Percentiles rank a stretch among this genome's conserved stretches.
phyloP scores from a whole-genome alignment of 2,113 vertebrate genomes.

The Lutjanus erythropterus region DNA sequence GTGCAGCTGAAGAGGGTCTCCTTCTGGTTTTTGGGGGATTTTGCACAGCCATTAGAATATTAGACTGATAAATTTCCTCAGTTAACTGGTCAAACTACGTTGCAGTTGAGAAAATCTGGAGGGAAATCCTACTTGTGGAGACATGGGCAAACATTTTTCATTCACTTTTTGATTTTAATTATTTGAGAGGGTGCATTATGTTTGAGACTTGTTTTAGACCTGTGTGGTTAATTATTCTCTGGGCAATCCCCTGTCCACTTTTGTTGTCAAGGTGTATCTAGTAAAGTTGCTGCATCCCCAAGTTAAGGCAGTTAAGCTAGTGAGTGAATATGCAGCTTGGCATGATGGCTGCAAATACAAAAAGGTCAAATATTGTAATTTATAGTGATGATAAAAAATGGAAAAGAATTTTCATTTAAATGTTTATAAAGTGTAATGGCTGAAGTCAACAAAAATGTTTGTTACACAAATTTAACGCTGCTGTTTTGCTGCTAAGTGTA shows the following conservation, averaged over 20 bases:
- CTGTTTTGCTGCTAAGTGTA: too few relatives aligned
- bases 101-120: neutral
- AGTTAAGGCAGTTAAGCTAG: too few relatives aligned
- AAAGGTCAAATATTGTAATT: neutral
- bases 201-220: neutral
- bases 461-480: too few relatives aligned
- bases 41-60: neutral
- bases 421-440: too few relatives aligned
- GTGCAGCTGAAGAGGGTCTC: neutral
- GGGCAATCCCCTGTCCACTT: neutral
- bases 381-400: too few relatives aligned
- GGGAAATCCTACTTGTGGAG: neutral
- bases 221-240: neutral
- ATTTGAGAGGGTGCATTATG: neutral
- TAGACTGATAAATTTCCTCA: neutral
- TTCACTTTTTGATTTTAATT: neutral
- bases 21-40: neutral
- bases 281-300: neutral
- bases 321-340: neutral
- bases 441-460: too few relatives aligned
- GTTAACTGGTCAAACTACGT: neutral
- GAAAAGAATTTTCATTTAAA: too few relatives aligned
- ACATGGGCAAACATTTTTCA: neutral
- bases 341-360: neutral
- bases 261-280: neutral